Evolutionary conservation across 2,797 vertebrate genomes (phyloP), one percentile per base, ranked within the genome.

Genomic region (Parauchenoglanis ngamensis): DNA sequence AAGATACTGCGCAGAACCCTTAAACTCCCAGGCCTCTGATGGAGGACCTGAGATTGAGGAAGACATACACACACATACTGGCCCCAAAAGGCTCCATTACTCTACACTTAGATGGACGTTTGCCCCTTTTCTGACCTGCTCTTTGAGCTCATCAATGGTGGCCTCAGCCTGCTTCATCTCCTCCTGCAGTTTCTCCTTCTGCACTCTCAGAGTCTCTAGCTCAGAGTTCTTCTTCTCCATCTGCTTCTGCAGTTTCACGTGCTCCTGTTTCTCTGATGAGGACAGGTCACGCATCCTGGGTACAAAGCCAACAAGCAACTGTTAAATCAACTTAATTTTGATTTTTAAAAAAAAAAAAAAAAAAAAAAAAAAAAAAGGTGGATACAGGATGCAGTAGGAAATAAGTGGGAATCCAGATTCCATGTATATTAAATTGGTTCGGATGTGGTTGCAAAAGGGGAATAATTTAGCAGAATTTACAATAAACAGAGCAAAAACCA

Each of bases 191-290:
- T 98, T 98, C 89, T 99, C 98, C 57, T 96, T 97, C 94, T 99
- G 97, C 81, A 95, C 94, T 31, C 98, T 93, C 90, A 97, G 94
- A 0, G 94, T 88, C 86, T 99, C 98, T 92, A 99, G 95, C 94
- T 99, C 98, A 0, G 92, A 88, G 86, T 97, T 97, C 91, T 98
- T 99, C 96, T 98, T 99, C 95, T 99, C 98, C 96, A 97, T 97
- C 90, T 98, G 98, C 90, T 98, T 98, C 95, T 99, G 98, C 7
- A 98, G 93, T 93, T 98, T 98, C 89, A 97, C 91, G 0, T 99
- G 98, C 25, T 99, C 98, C 95, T 99, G 98, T 93, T 99, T 99
- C 96, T 99, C 98, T 0, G 98, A 99, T 0, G 97, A 96, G 0
- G 98, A 99, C 89, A 99, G 93, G 49, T 99, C 98, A 3, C 98